Evolutionary conservation across 2,888 invertebrate genomes (phyloP).

Genomic region (Mimachlamys varia): DNA sequence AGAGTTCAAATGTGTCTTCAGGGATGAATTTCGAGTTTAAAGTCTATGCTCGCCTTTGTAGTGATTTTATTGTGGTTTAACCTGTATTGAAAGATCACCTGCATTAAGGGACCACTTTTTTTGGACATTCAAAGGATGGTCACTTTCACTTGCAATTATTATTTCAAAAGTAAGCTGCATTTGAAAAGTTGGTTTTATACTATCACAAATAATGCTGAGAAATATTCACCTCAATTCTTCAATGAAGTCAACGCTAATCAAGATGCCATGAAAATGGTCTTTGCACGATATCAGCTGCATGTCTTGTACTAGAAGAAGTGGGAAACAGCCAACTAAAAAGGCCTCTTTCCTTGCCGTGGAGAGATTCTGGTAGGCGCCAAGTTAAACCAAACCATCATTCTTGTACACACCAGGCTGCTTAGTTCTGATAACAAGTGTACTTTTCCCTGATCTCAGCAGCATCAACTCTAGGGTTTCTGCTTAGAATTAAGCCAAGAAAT

Average conservation of each 20-base stretch:
- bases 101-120: too few relatives aligned
- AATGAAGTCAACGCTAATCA: neutral
- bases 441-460: neutral
- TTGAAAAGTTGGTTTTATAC: neutral
- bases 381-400: constrained; percentile 27
- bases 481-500: constrained; percentile 28
- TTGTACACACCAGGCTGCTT: constrained; percentile 6
- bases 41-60: too few relatives aligned
- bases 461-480: constrained; percentile 7
- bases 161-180: neutral
- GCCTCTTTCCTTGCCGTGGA: neutral
- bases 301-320: neutral
- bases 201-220: neutral
- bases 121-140: too few relatives aligned
- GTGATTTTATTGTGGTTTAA: too few relatives aligned
- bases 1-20: too few relatives aligned
- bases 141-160: too few relatives aligned
- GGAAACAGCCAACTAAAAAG: neutral
- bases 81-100: too few relatives aligned
- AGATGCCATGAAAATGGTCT: neutral
- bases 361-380: constrained; percentile 12
- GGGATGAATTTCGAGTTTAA: too few relatives aligned
- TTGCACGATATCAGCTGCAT: neutral
- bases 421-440: constrained; percentile 28
- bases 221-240: neutral